A percentile compares a stretch with the other conserved stretches of the same genome.
phyloP scores from a whole-genome alignment of 2,113 vertebrate species.

The Notarius lentiginosus region DNA sequence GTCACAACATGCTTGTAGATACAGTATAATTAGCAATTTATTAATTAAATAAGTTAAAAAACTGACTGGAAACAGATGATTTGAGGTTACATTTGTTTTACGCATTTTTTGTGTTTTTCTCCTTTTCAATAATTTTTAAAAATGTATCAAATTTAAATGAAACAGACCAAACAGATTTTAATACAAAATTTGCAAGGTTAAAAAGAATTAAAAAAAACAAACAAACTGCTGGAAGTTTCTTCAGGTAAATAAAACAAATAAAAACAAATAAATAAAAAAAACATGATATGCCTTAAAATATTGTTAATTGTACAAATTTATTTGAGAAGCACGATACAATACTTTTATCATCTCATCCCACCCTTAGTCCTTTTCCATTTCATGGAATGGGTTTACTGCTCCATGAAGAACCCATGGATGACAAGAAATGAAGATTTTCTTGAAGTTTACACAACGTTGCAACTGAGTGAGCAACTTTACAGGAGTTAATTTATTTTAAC shows the following conservation, averaged over 20 bases:
- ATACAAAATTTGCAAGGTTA: too few relatives aligned
- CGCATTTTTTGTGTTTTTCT: too few relatives aligned
- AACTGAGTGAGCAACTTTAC: not conserved
- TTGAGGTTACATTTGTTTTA: too few relatives aligned
- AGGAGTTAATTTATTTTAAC: not conserved
- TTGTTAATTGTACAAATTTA: not conserved
- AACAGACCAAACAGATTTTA: too few relatives aligned
- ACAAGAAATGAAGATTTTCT: not conserved
- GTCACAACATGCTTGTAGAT: too few relatives aligned
- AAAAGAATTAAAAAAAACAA: too few relatives aligned
- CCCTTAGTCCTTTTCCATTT: not conserved
- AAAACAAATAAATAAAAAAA: too few relatives aligned
- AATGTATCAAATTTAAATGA: not conserved
- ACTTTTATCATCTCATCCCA: not conserved
- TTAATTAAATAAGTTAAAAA: too few relatives aligned
- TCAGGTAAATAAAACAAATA: too few relatives aligned
- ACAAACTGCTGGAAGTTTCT: too few relatives aligned
- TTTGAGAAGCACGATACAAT: not conserved
- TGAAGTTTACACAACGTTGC: not conserved
- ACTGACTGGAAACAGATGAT: too few relatives aligned
- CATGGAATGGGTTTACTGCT: not conserved
- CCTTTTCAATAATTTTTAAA: not conserved
- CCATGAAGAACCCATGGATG: not conserved
- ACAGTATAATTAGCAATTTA: too few relatives aligned
- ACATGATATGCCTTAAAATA: not conserved